phyloP scores from a whole-genome alignment of 2,888 invertebrate genomes.

The Dryadula phaetusa region DNA sequence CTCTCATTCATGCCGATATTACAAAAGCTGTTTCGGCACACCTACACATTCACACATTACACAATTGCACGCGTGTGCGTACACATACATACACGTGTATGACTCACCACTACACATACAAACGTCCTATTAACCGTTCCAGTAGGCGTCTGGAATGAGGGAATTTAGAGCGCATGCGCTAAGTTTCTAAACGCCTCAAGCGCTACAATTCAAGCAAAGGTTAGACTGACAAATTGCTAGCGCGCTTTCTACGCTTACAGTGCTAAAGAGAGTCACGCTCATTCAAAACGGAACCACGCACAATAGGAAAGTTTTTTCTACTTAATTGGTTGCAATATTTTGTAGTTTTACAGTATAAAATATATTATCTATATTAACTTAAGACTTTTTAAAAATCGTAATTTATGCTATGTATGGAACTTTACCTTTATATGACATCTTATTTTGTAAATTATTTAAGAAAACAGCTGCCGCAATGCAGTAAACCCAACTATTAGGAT shows the following conservation, averaged over 20 bases:
- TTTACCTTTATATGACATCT: too few species aligned
- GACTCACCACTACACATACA: conserved; percentile 46
- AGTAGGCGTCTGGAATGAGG: conserved; percentile 64
- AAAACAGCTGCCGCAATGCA: too few species aligned
- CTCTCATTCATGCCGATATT: conserved; percentile 77
- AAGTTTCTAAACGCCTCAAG: conserved; percentile 60
- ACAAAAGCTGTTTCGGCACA: conserved; percentile 75
- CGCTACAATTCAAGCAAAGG: conserved; percentile 61
- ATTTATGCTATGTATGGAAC: too few species aligned
- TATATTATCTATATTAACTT: not conserved
- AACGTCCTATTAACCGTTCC: conserved; percentile 64
- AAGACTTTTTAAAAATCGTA: too few species aligned
- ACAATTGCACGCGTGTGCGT: not conserved
- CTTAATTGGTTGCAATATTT: conserved; percentile 43
- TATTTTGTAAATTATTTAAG: too few species aligned
- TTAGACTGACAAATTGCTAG: conserved; percentile 71
- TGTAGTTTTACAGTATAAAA: conserved; percentile 11
- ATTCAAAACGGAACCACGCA: conserved; percentile 63
- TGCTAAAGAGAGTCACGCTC: conserved; percentile 53
- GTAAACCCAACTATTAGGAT: too few species aligned
- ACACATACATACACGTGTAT: not conserved
- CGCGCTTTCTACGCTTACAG: conserved; percentile 64
- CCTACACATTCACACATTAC: conserved; percentile 60
- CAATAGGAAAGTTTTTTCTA: conserved; percentile 46
- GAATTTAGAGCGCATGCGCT: conserved; percentile 72